Evolutionary conservation across 2,888 invertebrate genomes (phyloP).

Genomic region (Zelleria hepariella): DNA sequence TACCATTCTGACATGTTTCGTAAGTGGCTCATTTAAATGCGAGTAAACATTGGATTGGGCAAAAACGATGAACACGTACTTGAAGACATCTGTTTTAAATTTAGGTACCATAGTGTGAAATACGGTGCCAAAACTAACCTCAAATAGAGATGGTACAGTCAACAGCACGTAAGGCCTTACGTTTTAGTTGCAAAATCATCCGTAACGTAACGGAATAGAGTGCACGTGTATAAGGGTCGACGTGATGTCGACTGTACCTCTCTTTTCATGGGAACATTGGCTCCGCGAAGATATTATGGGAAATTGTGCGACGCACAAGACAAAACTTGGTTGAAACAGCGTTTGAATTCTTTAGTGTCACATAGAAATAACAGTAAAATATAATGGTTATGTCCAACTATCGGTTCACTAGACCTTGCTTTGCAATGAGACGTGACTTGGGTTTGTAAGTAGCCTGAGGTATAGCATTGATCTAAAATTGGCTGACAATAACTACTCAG

Average conservation of each 20-base stretch:
- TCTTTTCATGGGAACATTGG: too few relatives aligned
- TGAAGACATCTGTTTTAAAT: slow-evolving; percentile 24
- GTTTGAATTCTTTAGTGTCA: slow-evolving; percentile 14
- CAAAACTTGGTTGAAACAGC: neutral
- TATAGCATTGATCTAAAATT: neutral
- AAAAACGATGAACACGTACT: slow-evolving; percentile 22
- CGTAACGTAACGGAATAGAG: too few relatives aligned
- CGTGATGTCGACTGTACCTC: too few relatives aligned
- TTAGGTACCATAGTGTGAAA: slow-evolving; percentile 12
- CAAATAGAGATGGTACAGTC: too few relatives aligned
- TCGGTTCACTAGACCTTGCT: slow-evolving; percentile 47
- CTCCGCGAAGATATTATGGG: too few relatives aligned
- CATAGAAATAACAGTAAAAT: slow-evolving; percentile 32
- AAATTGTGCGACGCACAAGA: neutral
- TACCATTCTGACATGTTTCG: slow-evolving; percentile 32
- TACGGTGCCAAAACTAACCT: neutral
- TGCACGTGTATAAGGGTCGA: too few relatives aligned
- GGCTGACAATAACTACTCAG: too few relatives aligned
- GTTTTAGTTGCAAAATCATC: too few relatives aligned
- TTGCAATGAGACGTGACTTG: slow-evolving; percentile 50
- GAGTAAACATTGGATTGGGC: slow-evolving; percentile 34
- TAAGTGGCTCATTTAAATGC: slow-evolving; percentile 43
- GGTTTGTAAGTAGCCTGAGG: slow-evolving; percentile 19
- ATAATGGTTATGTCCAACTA: slow-evolving; percentile 42
- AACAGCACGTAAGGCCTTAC: too few relatives aligned